These are phyloP conservation scores for Hippocampus zosterae DNA, from an alignment of 2,113 vertebrate genomes.

Conservation along the genomic window DNA sequence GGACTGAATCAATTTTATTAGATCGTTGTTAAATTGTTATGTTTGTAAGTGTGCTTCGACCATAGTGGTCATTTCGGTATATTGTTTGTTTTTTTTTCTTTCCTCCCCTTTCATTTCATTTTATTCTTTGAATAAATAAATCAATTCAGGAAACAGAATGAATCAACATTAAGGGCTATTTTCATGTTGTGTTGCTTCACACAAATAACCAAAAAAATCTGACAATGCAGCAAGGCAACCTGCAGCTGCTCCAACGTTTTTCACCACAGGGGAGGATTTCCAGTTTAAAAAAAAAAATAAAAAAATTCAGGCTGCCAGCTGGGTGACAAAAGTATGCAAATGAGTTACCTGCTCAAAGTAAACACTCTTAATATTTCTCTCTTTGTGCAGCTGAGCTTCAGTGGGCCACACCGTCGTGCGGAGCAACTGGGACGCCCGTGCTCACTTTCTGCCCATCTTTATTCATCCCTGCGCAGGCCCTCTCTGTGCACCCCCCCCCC, in stretches of 20 bases:
- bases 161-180: neutral
- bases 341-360: neutral
- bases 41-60: too few species aligned
- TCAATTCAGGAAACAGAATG: too few species aligned
- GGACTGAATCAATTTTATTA: too few species aligned
- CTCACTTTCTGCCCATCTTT: neutral
- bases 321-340: constrained; percentile 1
- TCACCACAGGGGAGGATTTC: neutral
- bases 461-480: neutral
- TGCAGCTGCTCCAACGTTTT: neutral
- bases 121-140: too few species aligned
- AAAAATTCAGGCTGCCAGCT: neutral
- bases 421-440: neutral
- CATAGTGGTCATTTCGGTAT: too few species aligned
- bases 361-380: neutral
- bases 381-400: neutral
- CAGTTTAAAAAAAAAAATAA: neutral
- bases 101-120: too few species aligned
- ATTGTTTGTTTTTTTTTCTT: too few species aligned
- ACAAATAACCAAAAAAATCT: neutral
- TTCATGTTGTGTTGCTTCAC: neutral
- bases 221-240: neutral
- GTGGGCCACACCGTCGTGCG: neutral
- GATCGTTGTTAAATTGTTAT: too few species aligned
- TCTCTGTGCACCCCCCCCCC: neutral